phyloP scores from a whole-genome alignment of 2,888 invertebrate genomes.

The Resseliella maxima region DNA sequence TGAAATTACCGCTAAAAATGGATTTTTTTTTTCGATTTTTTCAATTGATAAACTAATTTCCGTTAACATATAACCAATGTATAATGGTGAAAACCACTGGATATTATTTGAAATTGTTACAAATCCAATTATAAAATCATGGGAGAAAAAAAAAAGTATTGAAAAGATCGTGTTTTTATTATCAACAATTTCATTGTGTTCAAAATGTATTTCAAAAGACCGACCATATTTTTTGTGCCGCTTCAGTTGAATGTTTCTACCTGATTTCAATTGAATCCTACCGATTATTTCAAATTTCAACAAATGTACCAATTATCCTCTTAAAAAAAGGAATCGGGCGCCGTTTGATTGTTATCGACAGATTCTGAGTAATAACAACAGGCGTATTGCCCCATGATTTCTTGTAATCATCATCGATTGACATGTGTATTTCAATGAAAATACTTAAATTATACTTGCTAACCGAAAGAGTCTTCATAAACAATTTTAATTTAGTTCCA shows the following conservation, averaged over 20 bases:
- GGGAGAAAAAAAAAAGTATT: no score
- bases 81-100: neutral
- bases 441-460: neutral
- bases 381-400: neutral
- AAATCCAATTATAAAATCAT: neutral
- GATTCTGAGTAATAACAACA: neutral
- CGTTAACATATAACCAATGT: neutral
- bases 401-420: neutral
- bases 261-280: neutral
- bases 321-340: neutral
- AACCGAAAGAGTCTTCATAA: neutral
- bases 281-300: neutral
- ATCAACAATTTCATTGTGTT: no score
- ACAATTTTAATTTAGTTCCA: neutral
- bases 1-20: constrained; percentile 11
- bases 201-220: no score
- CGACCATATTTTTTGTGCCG: no score
- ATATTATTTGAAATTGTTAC: neutral
- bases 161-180: no score
- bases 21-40: neutral
- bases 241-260: neutral
- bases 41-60: neutral
- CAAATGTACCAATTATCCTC: neutral
- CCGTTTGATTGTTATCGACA: constrained; percentile 12
- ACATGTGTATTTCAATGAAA: neutral